Conservation (phyloP, 2,113 vertebrate species). For the Scalopus aquaticus region DNA sequence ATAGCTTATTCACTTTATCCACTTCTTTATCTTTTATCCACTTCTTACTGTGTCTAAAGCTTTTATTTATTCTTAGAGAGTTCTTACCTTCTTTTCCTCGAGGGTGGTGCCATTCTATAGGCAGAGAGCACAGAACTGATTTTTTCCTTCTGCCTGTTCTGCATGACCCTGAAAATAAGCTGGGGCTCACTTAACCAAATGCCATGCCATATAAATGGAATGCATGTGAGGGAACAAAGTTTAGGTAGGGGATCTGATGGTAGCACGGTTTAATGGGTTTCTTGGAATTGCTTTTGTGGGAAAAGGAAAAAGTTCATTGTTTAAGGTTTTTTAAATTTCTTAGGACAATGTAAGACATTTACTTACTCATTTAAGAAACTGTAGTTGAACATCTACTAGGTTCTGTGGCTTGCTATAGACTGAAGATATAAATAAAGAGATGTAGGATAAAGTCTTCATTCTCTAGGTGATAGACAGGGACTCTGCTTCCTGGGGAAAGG, state of each 20-base stretch:
- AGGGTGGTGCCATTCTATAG: not conserved
- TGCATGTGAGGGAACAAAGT: not conserved
- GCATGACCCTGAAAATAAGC: not conserved
- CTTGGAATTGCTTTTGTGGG: slow-evolving; percentile 9
- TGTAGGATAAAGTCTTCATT: not conserved
- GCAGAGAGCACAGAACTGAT: not conserved
- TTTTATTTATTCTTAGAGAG: not conserved
- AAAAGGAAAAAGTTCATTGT: not conserved
- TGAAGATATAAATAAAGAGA: not conserved
- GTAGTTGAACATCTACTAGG: not conserved
- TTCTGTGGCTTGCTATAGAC: not conserved
- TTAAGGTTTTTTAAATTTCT: not conserved
- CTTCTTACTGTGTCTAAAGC: not conserved
- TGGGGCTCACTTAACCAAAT: not conserved
- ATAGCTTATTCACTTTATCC: too few relatives aligned
- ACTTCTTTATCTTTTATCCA: too few relatives aligned
- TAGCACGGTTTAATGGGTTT: not conserved
- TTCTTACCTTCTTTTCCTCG: not conserved
- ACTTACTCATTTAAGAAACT: not conserved
- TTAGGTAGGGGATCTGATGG: not conserved
- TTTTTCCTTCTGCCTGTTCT: not conserved
- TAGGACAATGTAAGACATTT: not conserved
- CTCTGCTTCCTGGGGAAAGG: not conserved
- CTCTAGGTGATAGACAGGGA: not conserved
- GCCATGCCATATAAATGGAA: not conserved